A percentile compares a stretch with the other conserved stretches of the same genome.
These are phyloP conservation scores for Cantharis nigra DNA, from an alignment of 2,888 invertebrate species.

Conservation along the genomic window DNA sequence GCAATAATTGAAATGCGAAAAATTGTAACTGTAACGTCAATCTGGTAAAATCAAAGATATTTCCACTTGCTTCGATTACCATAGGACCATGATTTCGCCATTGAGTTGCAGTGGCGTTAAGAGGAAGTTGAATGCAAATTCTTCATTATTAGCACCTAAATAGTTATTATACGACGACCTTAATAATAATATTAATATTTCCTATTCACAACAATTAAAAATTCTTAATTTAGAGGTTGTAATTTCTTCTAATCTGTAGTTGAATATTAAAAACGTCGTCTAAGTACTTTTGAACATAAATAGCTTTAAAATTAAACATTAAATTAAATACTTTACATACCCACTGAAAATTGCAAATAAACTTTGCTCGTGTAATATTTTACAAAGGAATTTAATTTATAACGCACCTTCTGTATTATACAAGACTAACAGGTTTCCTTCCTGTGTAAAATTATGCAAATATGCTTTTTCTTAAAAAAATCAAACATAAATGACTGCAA, in stretches of 20 bases:
- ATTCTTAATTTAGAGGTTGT: neutral
- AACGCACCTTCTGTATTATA: neutral
- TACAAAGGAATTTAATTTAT: neutral
- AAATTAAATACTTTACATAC: neutral
- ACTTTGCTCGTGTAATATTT: neutral
- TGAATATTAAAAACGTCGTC: neutral
- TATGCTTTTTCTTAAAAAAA: neutral
- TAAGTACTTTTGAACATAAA: neutral
- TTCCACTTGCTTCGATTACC: neutral
- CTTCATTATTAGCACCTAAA: neutral
- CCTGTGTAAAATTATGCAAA: neutral
- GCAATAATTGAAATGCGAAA: neutral
- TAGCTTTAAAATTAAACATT: neutral
- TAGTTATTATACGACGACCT: neutral
- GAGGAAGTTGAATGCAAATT: neutral
- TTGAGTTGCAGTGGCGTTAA: neutral
- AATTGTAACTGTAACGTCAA: neutral
- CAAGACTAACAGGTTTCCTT: neutral
- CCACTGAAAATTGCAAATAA: neutral
- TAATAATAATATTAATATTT: neutral
- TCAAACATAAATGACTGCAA: neutral
- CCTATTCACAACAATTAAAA: neutral
- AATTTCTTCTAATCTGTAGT: neutral
- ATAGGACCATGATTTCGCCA: neutral
- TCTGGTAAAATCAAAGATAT: neutral